Evolutionary conservation across 2,113 vertebrate genomes (phyloP).

Genomic region (Nycticebus coucang): DNA sequence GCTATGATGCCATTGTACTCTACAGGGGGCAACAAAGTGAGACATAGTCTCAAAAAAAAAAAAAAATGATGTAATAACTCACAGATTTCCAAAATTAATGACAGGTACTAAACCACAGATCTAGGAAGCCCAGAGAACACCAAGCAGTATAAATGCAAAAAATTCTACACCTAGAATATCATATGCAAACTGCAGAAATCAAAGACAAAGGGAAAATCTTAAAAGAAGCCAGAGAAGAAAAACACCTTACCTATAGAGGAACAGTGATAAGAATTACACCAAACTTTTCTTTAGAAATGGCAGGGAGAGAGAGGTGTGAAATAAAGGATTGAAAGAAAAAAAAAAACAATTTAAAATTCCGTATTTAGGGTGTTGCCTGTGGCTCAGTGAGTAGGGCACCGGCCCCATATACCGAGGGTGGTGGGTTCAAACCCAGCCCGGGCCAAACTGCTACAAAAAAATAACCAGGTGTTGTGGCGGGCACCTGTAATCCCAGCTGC

Average conservation of each 20-base stretch:
- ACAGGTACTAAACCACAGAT: neutral
- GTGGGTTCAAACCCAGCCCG: no score
- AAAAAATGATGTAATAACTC: no score
- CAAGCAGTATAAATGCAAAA: neutral
- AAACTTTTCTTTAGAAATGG: neutral
- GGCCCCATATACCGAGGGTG: no score
- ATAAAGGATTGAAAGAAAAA: neutral
- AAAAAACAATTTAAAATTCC: neutral
- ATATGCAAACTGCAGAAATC: neutral
- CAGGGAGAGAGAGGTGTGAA: neutral
- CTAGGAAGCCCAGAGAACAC: neutral
- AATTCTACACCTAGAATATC: neutral
- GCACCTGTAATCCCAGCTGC: no score
- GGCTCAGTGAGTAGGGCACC: no score
- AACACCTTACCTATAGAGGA: neutral
- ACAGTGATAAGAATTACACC: neutral
- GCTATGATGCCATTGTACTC: no score
- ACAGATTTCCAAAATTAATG: neutral
- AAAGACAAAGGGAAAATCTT: slow-evolving; percentile 24
- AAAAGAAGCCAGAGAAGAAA: neutral
- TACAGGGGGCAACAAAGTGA: no score
- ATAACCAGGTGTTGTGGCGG: no score
- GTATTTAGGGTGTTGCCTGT: neutral
- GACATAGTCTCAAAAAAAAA: no score
- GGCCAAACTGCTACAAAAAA: no score